phyloP scores from a whole-genome alignment of 2,888 invertebrate species.

The Trichopria drosophilae region DNA sequence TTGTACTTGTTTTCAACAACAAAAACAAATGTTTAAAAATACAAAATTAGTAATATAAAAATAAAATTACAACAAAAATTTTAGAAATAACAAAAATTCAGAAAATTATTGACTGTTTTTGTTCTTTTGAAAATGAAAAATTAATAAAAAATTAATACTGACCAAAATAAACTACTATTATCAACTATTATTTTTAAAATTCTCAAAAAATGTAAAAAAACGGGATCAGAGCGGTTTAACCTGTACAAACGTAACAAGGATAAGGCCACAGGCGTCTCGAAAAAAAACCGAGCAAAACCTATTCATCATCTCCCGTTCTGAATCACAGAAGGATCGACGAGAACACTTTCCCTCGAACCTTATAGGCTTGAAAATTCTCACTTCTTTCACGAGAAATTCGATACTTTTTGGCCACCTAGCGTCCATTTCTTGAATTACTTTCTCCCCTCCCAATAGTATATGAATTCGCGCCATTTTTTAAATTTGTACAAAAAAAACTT shows the following conservation, averaged over 20 bases:
- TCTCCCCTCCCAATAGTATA: no score
- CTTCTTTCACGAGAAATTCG: slow-evolving; percentile 34
- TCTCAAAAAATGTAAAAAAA: no score
- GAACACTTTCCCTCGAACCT: slow-evolving; percentile 1
- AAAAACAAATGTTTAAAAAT: no score
- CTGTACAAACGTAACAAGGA: slow-evolving; percentile 53
- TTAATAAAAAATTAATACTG: no score
- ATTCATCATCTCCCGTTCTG: slow-evolving; percentile 55
- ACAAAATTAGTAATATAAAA: no score
- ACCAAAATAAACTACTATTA: no score
- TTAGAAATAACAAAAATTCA: no score
- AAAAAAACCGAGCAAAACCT: slow-evolving; percentile 44
- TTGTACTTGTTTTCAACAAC: no score
- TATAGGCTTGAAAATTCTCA: not conserved
- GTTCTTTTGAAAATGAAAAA: no score
- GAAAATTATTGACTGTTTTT: not conserved
- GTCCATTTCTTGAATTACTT: slow-evolving; percentile 1
- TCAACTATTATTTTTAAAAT: no score
- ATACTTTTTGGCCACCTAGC: slow-evolving; percentile 41
- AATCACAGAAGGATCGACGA: slow-evolving; percentile 50
- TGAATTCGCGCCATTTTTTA: not conserved
- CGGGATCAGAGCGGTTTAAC: slow-evolving; percentile 56
- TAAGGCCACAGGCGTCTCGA: slow-evolving; percentile 52
- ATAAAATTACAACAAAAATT: not conserved
- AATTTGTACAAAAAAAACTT: not conserved